A percentile compares a stretch with the other conserved stretches of the same genome.
Conservation (phyloP, 2,888 invertebrate species). For the Trilocha varians region DNA sequence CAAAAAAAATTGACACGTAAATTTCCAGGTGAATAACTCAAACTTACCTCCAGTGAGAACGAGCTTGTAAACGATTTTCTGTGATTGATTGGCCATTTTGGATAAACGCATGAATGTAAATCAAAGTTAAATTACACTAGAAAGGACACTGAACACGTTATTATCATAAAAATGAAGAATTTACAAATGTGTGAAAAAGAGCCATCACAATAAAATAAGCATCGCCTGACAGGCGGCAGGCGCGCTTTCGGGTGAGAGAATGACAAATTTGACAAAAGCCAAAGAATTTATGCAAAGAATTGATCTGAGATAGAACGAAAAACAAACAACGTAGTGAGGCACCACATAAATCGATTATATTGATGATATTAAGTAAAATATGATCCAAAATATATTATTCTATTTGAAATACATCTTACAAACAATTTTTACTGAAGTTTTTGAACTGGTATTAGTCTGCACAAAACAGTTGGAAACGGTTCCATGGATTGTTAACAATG, state of each 20-base stretch:
- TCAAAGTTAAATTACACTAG: conserved; percentile 62
- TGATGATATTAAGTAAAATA: no score
- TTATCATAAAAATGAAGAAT: conserved; percentile 70
- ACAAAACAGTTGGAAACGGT: no score
- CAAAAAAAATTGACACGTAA: not conserved
- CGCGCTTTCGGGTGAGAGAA: conserved; percentile 58
- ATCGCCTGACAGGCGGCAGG: conserved; percentile 66
- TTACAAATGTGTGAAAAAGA: conserved; percentile 57
- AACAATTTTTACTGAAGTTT: no score
- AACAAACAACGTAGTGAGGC: no score
- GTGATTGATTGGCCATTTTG: conserved; percentile 67
- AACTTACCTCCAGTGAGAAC: conserved; percentile 93
- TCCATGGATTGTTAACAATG: no score
- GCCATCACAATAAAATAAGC: conserved; percentile 63
- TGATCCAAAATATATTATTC: no score
- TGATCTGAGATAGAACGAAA: no score
- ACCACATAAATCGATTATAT: no score
- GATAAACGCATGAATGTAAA: conserved; percentile 39
- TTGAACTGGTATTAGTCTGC: no score
- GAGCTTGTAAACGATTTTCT: conserved; percentile 85
- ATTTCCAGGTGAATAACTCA: conserved; percentile 3
- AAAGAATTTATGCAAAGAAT: no score
- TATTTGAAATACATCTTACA: no score
- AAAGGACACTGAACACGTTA: conserved; percentile 49
- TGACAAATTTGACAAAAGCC: no score